Evolutionary conservation across 2,888 invertebrate species (phyloP).

Genomic region (Clivina fossor): DNA sequence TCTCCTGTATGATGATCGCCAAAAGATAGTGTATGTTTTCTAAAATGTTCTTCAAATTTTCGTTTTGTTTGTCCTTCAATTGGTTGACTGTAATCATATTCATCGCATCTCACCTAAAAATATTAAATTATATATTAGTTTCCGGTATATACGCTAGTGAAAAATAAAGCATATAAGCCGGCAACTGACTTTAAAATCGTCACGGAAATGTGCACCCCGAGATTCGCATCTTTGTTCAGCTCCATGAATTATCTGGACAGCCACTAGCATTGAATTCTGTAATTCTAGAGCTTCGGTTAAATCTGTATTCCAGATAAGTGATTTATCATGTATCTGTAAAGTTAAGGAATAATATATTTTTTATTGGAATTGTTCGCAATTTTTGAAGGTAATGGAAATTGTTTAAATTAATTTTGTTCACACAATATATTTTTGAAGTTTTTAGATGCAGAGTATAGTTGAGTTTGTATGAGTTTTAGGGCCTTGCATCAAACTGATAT

Average conservation of each 20-base stretch:
- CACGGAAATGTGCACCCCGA: slow-evolving; percentile 71
- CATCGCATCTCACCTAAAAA: slow-evolving; percentile 62
- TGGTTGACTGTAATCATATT: slow-evolving; percentile 68
- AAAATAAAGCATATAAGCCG: no score
- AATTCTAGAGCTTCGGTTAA: slow-evolving; percentile 71
- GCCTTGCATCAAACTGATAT: no score
- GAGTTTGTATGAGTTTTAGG: no score
- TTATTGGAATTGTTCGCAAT: no score
- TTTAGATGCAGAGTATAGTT: no score
- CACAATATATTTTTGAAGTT: no score
- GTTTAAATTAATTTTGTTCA: no score
- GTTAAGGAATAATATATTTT: no score
- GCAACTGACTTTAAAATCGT: slow-evolving; percentile 70
- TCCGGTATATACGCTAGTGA: slow-evolving; percentile 12
- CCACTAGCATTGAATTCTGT: slow-evolving; percentile 67
- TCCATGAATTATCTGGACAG: slow-evolving; percentile 57
- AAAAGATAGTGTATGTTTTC: slow-evolving; percentile 69
- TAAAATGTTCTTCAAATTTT: slow-evolving; percentile 66
- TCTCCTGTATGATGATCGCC: slow-evolving; percentile 59
- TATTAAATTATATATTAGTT: no score
- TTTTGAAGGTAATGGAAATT: no score
- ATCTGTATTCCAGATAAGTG: slow-evolving; percentile 73
- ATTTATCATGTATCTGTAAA: slow-evolving; percentile 47
- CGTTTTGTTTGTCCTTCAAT: slow-evolving; percentile 61
- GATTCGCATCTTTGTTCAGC: slow-evolving; percentile 68